Percentiles rank a stretch among this genome's conserved stretches.
Evolutionary conservation across 2,888 invertebrate species (phyloP).

Genomic region (Mamestra brassicae): DNA sequence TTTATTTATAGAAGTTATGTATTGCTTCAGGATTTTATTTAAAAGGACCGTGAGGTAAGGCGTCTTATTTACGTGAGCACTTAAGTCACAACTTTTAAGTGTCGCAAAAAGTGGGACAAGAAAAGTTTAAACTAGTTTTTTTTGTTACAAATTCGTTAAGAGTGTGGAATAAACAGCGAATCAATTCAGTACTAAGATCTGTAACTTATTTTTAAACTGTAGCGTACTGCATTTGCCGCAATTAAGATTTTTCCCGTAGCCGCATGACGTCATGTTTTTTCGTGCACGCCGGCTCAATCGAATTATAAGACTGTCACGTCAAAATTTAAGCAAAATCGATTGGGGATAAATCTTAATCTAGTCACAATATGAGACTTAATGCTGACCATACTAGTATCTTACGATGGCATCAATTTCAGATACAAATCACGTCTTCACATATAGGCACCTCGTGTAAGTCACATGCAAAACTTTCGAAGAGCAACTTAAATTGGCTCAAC

Average conservation of each 20-base stretch:
- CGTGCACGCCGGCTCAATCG: too few relatives aligned
- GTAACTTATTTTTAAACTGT: not conserved
- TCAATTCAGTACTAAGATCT: not conserved
- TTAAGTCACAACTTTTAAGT: not conserved
- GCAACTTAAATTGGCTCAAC: slow-evolving; percentile 26
- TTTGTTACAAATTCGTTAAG: not conserved
- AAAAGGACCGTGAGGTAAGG: not conserved
- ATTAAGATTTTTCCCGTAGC: too few relatives aligned
- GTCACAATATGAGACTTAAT: too few relatives aligned
- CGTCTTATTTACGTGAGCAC: not conserved
- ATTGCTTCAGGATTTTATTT: not conserved
- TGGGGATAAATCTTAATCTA: too few relatives aligned
- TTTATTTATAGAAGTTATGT: not conserved
- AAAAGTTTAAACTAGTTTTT: not conserved
- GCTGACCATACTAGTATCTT: too few relatives aligned
- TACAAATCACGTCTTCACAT: not conserved
- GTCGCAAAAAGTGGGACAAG: not conserved
- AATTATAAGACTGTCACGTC: too few relatives aligned
- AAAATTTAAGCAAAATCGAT: too few relatives aligned
- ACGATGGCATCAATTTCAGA: too few relatives aligned
- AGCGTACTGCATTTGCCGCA: too few relatives aligned
- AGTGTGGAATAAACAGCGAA: not conserved
- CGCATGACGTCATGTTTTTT: too few relatives aligned
- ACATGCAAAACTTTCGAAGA: slow-evolving; percentile 9
- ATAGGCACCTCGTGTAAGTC: not conserved